Evolutionary conservation across 2,888 invertebrate genomes (phyloP).

Genomic region (Epinotia bilunana): DNA sequence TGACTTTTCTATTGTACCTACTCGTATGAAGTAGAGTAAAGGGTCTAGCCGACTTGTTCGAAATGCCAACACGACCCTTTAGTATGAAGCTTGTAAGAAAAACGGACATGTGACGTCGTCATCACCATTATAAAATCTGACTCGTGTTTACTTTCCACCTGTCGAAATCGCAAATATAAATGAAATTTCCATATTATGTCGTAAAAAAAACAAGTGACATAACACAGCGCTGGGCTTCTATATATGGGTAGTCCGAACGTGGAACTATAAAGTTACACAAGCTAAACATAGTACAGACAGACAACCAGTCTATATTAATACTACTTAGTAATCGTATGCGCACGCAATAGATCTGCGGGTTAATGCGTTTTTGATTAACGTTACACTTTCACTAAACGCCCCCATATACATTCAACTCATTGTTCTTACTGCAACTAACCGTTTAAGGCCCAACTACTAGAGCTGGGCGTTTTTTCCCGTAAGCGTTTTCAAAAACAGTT

Average conservation of each 20-base stretch:
- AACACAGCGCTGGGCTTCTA: background rate
- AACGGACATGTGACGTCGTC: no score
- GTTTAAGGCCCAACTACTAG: slow-evolving; percentile 31
- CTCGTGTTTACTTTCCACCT: background rate
- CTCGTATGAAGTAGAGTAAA: no score
- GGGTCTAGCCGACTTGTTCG: no score
- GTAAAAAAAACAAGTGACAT: background rate
- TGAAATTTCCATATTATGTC: background rate
- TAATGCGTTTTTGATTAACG: slow-evolving; percentile 79
- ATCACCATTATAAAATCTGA: background rate
- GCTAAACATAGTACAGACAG: slow-evolving; percentile 9
- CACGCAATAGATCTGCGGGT: slow-evolving; percentile 46
- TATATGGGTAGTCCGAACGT: slow-evolving; percentile 18
- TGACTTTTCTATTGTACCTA: no score
- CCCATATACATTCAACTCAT: slow-evolving; percentile 61
- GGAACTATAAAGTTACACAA: slow-evolving; percentile 41
- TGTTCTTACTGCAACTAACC: slow-evolving; percentile 56
- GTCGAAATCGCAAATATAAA: background rate
- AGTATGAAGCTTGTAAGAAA: no score
- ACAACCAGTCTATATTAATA: background rate
- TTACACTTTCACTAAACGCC: slow-evolving; percentile 74
- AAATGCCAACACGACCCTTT: no score
- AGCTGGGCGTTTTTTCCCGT: no score
- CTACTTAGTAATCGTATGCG: slow-evolving; percentile 21
- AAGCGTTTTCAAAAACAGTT: no score